These are phyloP conservation scores for Lasioglossum albipes DNA, from an alignment of 1,140 invertebrate genomes.

Conservation along the genomic window DNA sequence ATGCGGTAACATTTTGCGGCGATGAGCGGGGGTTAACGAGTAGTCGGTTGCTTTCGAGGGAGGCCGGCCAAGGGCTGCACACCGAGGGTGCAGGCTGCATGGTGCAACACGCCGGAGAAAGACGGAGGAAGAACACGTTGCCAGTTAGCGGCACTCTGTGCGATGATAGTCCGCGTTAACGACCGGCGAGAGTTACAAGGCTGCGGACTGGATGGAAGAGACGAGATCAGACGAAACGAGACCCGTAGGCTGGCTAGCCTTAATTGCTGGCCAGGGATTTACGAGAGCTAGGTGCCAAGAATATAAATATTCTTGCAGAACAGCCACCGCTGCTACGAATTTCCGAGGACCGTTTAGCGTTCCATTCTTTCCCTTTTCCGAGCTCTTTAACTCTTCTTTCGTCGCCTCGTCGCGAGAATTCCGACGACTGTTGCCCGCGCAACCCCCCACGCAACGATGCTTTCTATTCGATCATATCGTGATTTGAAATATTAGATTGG, in stretches of 20 bases:
- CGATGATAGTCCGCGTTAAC: constrained; percentile 70
- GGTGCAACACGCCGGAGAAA: constrained; percentile 20
- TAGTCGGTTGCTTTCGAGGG: background rate
- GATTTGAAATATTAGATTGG: no score
- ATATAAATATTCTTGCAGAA: constrained; percentile 69
- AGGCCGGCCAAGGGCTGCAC: background rate
- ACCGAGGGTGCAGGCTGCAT: background rate
- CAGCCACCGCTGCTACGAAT: constrained; percentile 36
- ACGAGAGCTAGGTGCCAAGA: constrained; percentile 66
- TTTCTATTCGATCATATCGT: no score
- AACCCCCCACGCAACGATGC: no score
- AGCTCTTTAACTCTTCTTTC: constrained; percentile 45
- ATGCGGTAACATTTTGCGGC: constrained; percentile 66
- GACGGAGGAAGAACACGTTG: constrained; percentile 34
- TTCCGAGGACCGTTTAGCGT: constrained; percentile 46
- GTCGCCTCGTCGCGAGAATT: background rate
- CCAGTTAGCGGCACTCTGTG: constrained; percentile 39
- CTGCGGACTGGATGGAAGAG: constrained; percentile 40
- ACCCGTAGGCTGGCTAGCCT: constrained; percentile 61
- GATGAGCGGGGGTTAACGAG: constrained; percentile 65
- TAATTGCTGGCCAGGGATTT: constrained; percentile 75
- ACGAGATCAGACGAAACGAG: constrained; percentile 52
- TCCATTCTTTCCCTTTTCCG: constrained; percentile 34
- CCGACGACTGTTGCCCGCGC: background rate
- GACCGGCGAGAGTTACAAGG: constrained; percentile 66